A percentile compares a stretch with the other conserved stretches of the same genome.
Evolutionary conservation across 1,140 invertebrate species (phyloP).

Genomic region (Drosophila lacertosa): DNA sequence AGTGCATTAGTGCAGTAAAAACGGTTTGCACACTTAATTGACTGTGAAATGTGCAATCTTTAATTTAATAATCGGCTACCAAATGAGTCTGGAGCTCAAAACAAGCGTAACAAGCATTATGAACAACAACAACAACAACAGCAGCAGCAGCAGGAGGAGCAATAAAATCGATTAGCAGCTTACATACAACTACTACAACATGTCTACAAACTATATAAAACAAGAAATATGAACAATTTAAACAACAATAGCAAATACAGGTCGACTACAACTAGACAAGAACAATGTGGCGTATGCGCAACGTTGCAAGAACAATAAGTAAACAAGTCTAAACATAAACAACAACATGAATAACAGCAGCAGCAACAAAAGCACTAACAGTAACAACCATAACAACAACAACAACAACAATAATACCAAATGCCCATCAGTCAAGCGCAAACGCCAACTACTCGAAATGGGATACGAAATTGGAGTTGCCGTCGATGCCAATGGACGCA

Average conservation of each 20-base stretch:
- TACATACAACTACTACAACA: conserved; percentile 21
- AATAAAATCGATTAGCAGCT: conserved; percentile 27
- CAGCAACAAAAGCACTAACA: conserved; percentile 10
- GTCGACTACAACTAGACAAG: conserved; percentile 17
- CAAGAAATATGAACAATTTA: conserved; percentile 11
- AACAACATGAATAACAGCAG: background rate
- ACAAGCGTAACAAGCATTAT: conserved; percentile 21
- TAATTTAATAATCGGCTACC: conserved; percentile 51
- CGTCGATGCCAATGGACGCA: background rate
- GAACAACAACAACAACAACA: conserved; percentile 40
- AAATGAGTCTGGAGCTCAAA: conserved; percentile 18
- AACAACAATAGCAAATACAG: background rate
- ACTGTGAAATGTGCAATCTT: conserved; percentile 56
- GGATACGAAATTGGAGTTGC: conserved; percentile 1
- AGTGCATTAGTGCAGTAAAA: conserved; percentile 20
- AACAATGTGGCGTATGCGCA: conserved; percentile 41
- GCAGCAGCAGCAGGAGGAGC: no score
- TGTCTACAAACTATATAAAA: conserved; percentile 19
- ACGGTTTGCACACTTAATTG: conserved; percentile 46
- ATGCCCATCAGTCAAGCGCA: conserved; percentile 5
- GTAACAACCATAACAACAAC: background rate
- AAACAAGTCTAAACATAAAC: background rate
- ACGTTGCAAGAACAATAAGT: conserved; percentile 31
- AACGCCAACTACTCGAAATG: conserved; percentile 16
- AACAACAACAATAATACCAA: background rate